A percentile compares a stretch with the other conserved stretches of the same genome.
Conservation (phyloP, 2,113 vertebrate species). For the Helogale parvula region DNA sequence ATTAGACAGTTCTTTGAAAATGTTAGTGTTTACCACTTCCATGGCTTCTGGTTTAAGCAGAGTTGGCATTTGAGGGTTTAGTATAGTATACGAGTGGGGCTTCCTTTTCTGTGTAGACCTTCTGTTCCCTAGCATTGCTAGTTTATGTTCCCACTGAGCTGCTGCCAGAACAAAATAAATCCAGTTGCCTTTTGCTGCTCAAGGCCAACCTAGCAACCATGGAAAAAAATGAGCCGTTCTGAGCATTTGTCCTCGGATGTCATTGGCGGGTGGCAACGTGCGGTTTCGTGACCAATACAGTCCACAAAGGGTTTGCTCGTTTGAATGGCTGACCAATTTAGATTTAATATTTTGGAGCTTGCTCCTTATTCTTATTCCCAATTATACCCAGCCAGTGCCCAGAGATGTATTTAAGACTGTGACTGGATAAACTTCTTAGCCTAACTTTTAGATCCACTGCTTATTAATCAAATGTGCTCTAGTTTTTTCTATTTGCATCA, state of each 20-base stretch:
- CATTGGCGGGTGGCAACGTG: constrained; percentile 3
- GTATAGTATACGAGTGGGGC: constrained; percentile 47
- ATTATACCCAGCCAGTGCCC: background rate
- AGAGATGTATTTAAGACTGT: constrained; percentile 49
- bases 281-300: background rate
- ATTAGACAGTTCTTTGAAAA: constrained; percentile 73
- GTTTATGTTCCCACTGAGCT: constrained; percentile 72
- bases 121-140: constrained; percentile 61
- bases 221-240: constrained; percentile 59
- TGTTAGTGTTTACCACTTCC: constrained; percentile 64
- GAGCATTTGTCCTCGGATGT: constrained; percentile 53
- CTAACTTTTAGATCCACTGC: constrained; percentile 46
- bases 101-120: constrained; percentile 52
- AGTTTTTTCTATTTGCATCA: constrained; percentile 16
- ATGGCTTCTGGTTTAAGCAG: constrained; percentile 54
- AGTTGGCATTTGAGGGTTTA: constrained; percentile 45
- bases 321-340: background rate
- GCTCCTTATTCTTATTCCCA: constrained; percentile 50
- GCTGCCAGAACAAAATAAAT: constrained; percentile 71
- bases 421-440: constrained; percentile 5
- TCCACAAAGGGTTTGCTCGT: background rate
- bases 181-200: constrained; percentile 64
- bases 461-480: constrained; percentile 42
- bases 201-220: constrained; percentile 57
- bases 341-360: constrained; percentile 36